Percentiles rank a stretch among this genome's conserved stretches.
These are phyloP conservation scores for Ostrea edulis DNA, from an alignment of 1,140 invertebrate genomes.

Conservation along the genomic window DNA sequence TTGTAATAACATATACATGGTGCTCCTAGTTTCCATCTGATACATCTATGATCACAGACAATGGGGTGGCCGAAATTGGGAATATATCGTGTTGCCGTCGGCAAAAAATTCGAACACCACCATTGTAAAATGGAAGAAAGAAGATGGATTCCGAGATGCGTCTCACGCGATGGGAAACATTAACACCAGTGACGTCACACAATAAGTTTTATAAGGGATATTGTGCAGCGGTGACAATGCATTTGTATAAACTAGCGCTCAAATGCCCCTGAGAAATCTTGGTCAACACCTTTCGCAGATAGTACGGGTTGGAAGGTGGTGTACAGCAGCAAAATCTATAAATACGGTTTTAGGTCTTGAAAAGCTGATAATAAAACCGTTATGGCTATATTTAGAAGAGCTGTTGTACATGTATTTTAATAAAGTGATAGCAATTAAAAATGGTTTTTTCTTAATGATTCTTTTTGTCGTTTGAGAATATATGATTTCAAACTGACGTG, in stretches of 20 bases:
- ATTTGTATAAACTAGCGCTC: not conserved
- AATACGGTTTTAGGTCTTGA: not conserved
- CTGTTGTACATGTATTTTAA: not conserved
- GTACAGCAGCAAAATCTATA: not conserved
- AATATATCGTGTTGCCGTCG: not conserved
- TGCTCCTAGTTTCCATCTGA: no score
- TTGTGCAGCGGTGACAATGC: not conserved
- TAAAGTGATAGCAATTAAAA: not conserved
- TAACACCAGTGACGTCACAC: conserved; percentile 18
- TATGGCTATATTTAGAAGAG: not conserved
- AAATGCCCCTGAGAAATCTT: not conserved
- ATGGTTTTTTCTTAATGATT: not conserved
- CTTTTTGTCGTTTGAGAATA: not conserved
- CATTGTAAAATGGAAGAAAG: not conserved
- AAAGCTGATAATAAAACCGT: not conserved
- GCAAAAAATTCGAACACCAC: not conserved
- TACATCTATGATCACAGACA: no score
- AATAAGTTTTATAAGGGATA: conserved; percentile 22
- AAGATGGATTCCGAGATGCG: conserved; percentile 12
- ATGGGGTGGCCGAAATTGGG: no score
- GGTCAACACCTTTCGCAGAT: conserved; percentile 1
- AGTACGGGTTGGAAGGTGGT: not conserved
- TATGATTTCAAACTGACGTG: not conserved
- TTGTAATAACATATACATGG: no score
- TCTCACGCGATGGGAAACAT: conserved; percentile 26